Evolutionary conservation across 2,113 vertebrate species (phyloP), one percentile per base, ranked within the genome.

Genomic region (Coregonus clupeaformis): DNA sequence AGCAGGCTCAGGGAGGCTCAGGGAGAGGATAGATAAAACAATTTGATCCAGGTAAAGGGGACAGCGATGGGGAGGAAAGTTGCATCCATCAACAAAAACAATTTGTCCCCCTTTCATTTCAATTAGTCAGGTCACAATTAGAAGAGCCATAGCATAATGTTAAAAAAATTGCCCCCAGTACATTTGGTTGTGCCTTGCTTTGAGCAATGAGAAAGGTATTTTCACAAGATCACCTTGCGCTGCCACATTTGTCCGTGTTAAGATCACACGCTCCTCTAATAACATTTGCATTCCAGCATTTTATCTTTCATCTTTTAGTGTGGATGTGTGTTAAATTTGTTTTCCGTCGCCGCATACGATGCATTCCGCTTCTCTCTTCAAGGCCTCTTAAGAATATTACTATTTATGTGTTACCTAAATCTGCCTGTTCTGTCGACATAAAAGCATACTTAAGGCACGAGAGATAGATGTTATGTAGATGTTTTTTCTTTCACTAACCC

Each of bases 271-370:
- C 69, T 63, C 62, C 69, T 79, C 75, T 72, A 68, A 78, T 81
- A 68, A 59, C 77, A 78, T 85, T 79, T 73, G 81, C 81, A 78
- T 84, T 86, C 32, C 47, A 80, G 78, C 77, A 57, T 82, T 84
- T 79, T 64, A 74, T 42, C 84, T 84, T 87, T 87, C 74, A 87
- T 86, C 77, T 84, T 82, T 14, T 12, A 55, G 27, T 63, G 81
- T 81, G 84, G 84, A 81, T 80, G 77, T 78, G 80, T 85, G 82
- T 74, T 75, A 55, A 66, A 52, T 30, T 7, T 11, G 65, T 79
- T 84, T 47, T 76, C 73, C 81, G 80, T 70, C 78, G 76, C 79
- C 74, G 77, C 82, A 75, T 60, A 60, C 73, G 16, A 25, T 3
- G 81, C 82, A 75, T 65, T 79, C 79, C 76, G 72, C 79, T 74